phyloP scores from a whole-genome alignment of 2,113 vertebrate species.

The Falco punctatus region DNA sequence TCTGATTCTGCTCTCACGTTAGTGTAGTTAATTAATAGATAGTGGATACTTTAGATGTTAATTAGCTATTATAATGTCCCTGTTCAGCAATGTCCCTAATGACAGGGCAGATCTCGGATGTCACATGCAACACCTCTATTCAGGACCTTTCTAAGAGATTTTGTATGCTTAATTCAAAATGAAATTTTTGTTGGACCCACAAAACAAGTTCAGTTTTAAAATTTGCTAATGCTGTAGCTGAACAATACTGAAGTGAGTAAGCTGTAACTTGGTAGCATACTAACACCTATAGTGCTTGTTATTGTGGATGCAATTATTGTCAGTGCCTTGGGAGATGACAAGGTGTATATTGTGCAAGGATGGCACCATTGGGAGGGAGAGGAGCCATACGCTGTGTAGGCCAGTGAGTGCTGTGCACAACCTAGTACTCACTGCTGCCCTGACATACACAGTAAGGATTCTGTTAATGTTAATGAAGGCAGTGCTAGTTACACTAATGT shows the following conservation, averaged over 20 bases:
- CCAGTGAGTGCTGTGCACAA: not conserved
- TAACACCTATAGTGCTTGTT: not conserved
- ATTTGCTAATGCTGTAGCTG: rapidly evolving
- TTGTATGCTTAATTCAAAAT: not conserved
- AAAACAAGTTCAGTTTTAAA: not conserved
- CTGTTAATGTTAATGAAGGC: constrained; percentile 19
- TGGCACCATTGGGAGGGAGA: not conserved
- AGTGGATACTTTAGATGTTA: not conserved
- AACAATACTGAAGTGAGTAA: not conserved
- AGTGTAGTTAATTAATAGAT: constrained; percentile 4
- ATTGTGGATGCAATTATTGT: not conserved
- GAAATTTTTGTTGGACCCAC: not conserved
- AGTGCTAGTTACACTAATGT: not conserved
- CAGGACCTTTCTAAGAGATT: not conserved
- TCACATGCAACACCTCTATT: not conserved
- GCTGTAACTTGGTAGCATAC: not conserved
- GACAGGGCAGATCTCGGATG: not conserved
- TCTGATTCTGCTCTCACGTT: not conserved
- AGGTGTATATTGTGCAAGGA: not conserved
- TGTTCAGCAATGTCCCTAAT: not conserved
- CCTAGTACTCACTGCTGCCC: not conserved
- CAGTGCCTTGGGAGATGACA: not conserved
- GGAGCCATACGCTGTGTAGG: rapidly evolving
- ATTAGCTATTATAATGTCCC: not conserved
- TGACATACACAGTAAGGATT: not conserved